Evolutionary conservation across 2,113 vertebrate genomes (phyloP), one percentile per base, ranked within the genome.

Genomic region (Sylvicapra grimmia): DNA sequence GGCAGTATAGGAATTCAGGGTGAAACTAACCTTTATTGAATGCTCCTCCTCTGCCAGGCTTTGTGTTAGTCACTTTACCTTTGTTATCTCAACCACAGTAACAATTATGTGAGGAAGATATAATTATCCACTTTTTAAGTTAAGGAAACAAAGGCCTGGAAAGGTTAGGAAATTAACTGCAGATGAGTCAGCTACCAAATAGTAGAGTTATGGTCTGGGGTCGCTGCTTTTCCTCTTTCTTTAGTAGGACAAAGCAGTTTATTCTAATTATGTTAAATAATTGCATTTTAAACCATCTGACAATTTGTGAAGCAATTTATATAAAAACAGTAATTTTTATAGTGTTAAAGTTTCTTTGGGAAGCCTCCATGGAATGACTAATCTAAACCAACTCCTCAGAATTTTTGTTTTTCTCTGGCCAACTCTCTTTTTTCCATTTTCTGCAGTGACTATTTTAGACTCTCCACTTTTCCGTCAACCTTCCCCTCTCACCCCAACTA

Each of bases 241-340:
- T 94, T 53, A 92, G 21, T 95, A 93, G 91, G 54, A 75, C 40
- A 14, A 85, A 83, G 31, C 13, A 51, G 18, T 92, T 94, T 89
- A 79, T 95, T 90, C 49, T 59, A 31, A 54, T 92, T 89, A 82
- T 97, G 40, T 96, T 92, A 75, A 90, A 44, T 75, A 96, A 87
- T 63, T 75, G 13, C 29, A 83, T 82, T 89, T 68, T 92, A 91
- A 89, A 44, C 84, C 87, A 49, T 83, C 86, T 80, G 18, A 85
- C 8, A 93, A 40, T 91, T 86, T 96, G 51, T 72, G 47, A 47
- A 89, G 25, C 58, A 86, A 19, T 93, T 91, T 90, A 63, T 93
- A 31, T 89, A 95, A 54, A 75, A 89, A 95, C 93, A 68, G 61
- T 31, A 93, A 86, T 54, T 94, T 90, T 77, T 90, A 33, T 18